Evolutionary conservation across 2,888 invertebrate species (phyloP), one percentile per base, ranked within the genome.

Genomic region (Timema podura): DNA sequence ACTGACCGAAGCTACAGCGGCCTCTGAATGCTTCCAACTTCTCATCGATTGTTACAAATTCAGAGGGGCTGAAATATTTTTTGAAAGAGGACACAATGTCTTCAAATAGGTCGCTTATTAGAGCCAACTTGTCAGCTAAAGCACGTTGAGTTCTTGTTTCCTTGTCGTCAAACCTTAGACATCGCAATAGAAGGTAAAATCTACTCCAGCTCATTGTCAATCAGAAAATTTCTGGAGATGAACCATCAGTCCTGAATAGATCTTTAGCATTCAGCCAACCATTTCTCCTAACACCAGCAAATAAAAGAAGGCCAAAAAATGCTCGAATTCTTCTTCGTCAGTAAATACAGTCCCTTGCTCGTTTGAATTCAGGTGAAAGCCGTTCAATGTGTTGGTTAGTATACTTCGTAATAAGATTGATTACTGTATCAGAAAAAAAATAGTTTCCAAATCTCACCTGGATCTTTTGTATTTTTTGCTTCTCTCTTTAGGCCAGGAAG

Each of bases 161-260:
- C 44, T 72, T 66, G 75, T 76, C 72, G 68, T 77, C 76, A 74
- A 76, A 76, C 54, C 76, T 44, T 59, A 77, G 66, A 59, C 68
- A 69, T 51, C 67, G 49, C 30, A 77, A 67, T 30, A 76, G 59
- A 15, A 59, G 44, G 6, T 44, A 11, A 59, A 59, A 59, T 44
- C 59, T 59, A 44, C 59, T 44, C 44, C 44, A 44, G 16, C 30
- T 44, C 59, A 16, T 59, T 44, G 44, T 44, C 44, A 59, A 59
- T 11, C 6, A 44, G 30, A 59, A 59, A 59, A 59, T 6, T 59
- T 59, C 59, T 44, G 44, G 5, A 44, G 5, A 16, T 44, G 44
- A 44, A 44, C 59, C 9, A 7, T 16, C 59, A 44, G 59, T 59
- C 11, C 30, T 44, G 30, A 16, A 59, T 59, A 59, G 44, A 9